phyloP scores from a whole-genome alignment of 2,797 vertebrate genomes.

The Eptatretus atami region DNA sequence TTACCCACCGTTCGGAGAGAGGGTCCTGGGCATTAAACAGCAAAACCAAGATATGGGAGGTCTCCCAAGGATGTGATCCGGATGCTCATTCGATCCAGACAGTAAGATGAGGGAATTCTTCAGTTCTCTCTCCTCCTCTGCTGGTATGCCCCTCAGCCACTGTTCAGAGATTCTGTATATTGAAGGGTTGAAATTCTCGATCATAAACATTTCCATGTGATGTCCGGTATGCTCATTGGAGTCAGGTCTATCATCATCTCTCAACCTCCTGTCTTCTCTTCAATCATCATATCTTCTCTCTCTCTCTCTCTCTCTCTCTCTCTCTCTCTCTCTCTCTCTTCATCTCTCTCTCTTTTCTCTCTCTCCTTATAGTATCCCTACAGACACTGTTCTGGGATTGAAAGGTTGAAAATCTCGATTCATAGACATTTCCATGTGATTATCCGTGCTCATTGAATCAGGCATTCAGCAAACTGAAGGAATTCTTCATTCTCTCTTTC shows the following conservation, averaged over 20 bases:
- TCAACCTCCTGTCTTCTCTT: not conserved
- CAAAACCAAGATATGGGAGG: too few relatives aligned
- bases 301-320: not conserved
- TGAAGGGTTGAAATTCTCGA: not conserved
- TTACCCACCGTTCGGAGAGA: too few relatives aligned
- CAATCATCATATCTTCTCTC: not conserved
- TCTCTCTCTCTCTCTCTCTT: not conserved
- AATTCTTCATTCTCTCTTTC: too few relatives aligned
- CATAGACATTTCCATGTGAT: not conserved
- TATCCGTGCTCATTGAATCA: not conserved
- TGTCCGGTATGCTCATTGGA: not conserved
- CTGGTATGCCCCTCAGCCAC: not conserved
- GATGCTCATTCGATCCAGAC: too few relatives aligned
- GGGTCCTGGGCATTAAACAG: too few relatives aligned
- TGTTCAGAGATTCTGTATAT: not conserved
- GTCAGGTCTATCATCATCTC: not conserved
- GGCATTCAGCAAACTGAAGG: not conserved
- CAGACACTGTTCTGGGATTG: not conserved
- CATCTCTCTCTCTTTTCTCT: not conserved
- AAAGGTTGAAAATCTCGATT: not conserved
- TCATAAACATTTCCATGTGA: not conserved
- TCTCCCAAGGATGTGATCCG: too few relatives aligned
- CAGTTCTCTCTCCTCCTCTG: too few relatives aligned
- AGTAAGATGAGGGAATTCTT: too few relatives aligned
- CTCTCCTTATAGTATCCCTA: not conserved